Percentiles rank a stretch among this genome's conserved stretches.
Conservation (phyloP, 2,888 invertebrate species). For the Boloria euphrosyne region DNA sequence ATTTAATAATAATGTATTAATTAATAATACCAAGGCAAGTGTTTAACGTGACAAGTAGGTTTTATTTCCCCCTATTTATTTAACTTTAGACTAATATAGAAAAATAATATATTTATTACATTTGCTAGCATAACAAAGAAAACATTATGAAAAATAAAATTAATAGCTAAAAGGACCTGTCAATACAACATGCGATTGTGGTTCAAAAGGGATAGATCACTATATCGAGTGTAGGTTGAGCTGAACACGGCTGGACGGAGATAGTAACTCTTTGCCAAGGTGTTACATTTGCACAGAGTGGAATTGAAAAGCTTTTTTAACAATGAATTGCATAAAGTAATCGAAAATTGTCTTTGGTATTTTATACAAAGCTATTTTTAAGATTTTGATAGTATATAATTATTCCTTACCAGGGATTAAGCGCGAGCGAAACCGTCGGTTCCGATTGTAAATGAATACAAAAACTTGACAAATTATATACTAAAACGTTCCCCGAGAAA, state of each 20-base stretch:
- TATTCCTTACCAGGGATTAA: too few species aligned
- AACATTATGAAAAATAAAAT: slow-evolving; percentile 16
- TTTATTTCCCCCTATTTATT: too few species aligned
- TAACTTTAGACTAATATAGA: neutral
- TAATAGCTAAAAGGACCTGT: slow-evolving; percentile 35
- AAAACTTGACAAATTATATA: too few species aligned
- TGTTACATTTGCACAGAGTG: slow-evolving; percentile 32
- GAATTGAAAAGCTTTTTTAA: slow-evolving; percentile 15
- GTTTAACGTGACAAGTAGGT: too few species aligned
- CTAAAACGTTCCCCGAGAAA: too few species aligned
- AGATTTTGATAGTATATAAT: too few species aligned
- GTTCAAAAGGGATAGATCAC: slow-evolving; percentile 75
- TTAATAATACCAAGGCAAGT: too few species aligned
- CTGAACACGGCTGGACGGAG: slow-evolving; percentile 67
- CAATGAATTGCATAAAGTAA: neutral
- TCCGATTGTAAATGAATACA: too few species aligned
- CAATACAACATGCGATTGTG: slow-evolving; percentile 42
- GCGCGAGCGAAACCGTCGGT: too few species aligned
- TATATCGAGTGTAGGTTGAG: slow-evolving; percentile 73
- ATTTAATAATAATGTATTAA: too few species aligned
- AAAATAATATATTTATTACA: neutral
- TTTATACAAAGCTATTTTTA: too few species aligned
- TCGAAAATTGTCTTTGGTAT: too few species aligned
- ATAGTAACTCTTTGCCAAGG: slow-evolving; percentile 67
- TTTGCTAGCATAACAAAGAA: neutral